These are phyloP conservation scores for Eupeodes latifasciatus DNA, from an alignment of 2,888 invertebrate species.

Conservation along the genomic window DNA sequence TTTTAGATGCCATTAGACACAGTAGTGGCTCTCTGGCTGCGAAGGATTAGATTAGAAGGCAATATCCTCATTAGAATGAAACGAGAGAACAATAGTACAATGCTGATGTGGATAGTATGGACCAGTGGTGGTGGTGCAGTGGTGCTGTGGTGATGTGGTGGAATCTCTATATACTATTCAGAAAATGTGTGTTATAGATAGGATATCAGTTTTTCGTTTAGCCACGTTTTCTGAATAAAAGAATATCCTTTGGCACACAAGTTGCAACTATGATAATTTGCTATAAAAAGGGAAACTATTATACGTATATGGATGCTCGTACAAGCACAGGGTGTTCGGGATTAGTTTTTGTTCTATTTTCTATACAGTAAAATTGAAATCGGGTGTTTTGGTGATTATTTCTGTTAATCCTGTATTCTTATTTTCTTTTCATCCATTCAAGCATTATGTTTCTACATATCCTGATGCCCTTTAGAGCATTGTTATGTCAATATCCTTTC, in stretches of 20 bases:
- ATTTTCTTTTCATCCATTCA: no score
- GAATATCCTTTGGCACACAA: constrained; percentile 49
- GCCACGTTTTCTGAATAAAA: constrained; percentile 55
- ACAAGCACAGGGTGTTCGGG: constrained; percentile 38
- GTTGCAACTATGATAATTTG: constrained; percentile 55
- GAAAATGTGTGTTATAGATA: not conserved
- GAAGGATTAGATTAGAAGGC: constrained; percentile 71
- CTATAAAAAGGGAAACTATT: constrained; percentile 14
- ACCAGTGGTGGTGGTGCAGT: not conserved
- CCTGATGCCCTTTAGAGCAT: no score
- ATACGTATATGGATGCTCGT: no score
- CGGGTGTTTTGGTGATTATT: not conserved
- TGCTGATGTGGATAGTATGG: not conserved
- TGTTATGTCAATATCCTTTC: no score
- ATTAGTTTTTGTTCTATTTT: constrained; percentile 18
- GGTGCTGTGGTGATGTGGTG: not conserved
- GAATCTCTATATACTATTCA: not conserved
- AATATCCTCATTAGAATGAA: constrained; percentile 72
- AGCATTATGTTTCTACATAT: no score
- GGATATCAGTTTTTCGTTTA: not conserved
- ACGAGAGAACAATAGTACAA: constrained; percentile 37
- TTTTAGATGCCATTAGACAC: constrained; percentile 42
- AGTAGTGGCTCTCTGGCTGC: constrained; percentile 26
- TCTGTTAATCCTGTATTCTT: no score
- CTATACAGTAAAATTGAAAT: not conserved